Base-by-base conservation (phyloP, 2,797 vertebrate genomes). In the Florisuga fusca region DNA sequence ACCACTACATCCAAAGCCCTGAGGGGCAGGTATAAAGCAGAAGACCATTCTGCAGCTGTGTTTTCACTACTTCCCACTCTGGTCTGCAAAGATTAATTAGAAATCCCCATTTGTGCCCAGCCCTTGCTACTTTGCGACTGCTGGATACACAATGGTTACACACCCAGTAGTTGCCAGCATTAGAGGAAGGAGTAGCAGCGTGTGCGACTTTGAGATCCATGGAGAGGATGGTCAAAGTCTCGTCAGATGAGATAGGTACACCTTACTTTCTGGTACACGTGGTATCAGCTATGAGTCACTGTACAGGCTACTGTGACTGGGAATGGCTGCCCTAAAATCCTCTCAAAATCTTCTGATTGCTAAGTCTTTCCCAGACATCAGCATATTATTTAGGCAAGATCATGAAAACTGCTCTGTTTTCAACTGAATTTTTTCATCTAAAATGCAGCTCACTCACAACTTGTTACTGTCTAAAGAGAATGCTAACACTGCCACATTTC, bases 381-480 rank as follows among this genome's bases (percentile, higher is more conserved):
- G 87, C 33, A 7, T 85, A 33, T 94, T 87, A 83, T 95, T 96
- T 95, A 77, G 77, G 74, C 66, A 89, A 90, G 68, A 96, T 86
- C 45, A 43, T 84, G 75, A 90, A 78, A 82, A 92, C 73, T 20
- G 45, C 41, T 63, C 83, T 69, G 58, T 96, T 97, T 97, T 92
- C 87, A 84, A 27, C 57, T 55, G 89, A 73, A 87, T 93, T 96
- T 97, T 50, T 93, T 94, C 68, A 94, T 96, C 93, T 91, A 90
- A 97, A 97, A 97, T 96, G 94, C 95, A 97, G 95, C 90, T 97
- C 97, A 87, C 95, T 97, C 81, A 18, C 94, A 96, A 97, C 95
- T 96, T 97, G 95, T 95, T 98, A 95, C 94, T 96, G 96, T 97
- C 93, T 95, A 93, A 97, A 95, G 96, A 97, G 96, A 97, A 97